Percentiles rank a stretch among this genome's conserved stretches.
phyloP scores from a whole-genome alignment of 2,888 invertebrate genomes.

The Ormyrus rosae region DNA sequence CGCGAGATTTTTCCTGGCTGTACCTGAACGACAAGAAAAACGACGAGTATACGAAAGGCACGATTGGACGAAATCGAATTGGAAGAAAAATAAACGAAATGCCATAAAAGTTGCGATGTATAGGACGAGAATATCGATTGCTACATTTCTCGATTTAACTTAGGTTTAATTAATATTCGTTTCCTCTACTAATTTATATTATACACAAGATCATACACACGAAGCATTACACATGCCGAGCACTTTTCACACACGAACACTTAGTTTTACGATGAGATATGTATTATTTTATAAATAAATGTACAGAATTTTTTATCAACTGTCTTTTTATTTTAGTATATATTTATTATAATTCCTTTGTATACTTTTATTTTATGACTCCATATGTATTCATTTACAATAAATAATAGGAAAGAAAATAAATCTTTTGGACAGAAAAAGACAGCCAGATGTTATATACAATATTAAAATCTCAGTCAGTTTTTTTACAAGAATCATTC shows the following conservation, averaged over 20 bases:
- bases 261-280: constrained; percentile 51
- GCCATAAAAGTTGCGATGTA: constrained; percentile 56
- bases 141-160: constrained; percentile 49
- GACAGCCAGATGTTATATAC: background rate
- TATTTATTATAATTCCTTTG: background rate
- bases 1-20: constrained; percentile 44
- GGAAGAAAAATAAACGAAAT: constrained; percentile 40
- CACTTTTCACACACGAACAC: constrained; percentile 51
- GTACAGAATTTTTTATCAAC: constrained; percentile 69
- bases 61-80: constrained; percentile 20
- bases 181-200: constrained; percentile 57
- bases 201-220: constrained; percentile 51
- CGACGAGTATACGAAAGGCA: constrained; percentile 11
- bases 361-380: constrained; percentile 11
- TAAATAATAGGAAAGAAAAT: background rate
- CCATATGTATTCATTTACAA: background rate
- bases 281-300: constrained; percentile 72
- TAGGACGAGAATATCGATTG: constrained; percentile 43
- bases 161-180: constrained; percentile 51
- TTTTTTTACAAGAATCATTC: background rate
- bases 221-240: constrained; percentile 42
- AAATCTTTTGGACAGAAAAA: constrained; percentile 5
- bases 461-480: constrained; percentile 8
- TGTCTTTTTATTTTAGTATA: constrained; percentile 3
- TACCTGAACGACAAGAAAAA: constrained; percentile 36